Conservation (phyloP, 2,113 vertebrate genomes). For the Pavo muticus region DNA sequence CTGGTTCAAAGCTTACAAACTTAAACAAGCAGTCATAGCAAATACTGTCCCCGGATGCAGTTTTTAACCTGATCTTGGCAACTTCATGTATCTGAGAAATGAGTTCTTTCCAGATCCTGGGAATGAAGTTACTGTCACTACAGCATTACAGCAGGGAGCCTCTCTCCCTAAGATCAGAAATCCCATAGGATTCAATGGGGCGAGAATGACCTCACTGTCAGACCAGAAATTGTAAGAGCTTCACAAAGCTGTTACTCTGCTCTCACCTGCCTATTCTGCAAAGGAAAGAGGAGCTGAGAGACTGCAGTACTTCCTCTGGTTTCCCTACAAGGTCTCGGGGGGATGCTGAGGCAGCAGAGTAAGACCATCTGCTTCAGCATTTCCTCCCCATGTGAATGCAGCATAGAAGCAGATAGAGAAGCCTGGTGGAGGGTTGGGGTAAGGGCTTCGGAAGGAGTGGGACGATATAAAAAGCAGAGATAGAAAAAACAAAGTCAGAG, state of each 20-base stretch:
- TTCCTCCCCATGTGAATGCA: conserved; percentile 35
- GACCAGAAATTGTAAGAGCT: not conserved
- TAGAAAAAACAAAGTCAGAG: not conserved
- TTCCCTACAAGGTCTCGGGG: not conserved
- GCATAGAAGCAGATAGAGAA: conserved; percentile 26
- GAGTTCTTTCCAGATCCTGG: not conserved
- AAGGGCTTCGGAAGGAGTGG: conserved; percentile 21
- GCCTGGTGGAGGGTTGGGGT: not conserved
- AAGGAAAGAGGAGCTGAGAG: conserved; percentile 21
- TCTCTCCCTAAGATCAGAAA: not conserved
- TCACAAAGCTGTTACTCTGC: not conserved
- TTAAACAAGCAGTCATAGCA: not conserved
- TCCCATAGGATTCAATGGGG: not conserved
- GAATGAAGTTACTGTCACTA: not conserved
- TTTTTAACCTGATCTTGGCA: not conserved
- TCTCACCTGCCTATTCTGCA: not conserved
- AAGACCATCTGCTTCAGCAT: conserved; percentile 1
- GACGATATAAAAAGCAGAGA: not conserved
- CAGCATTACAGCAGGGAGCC: not conserved
- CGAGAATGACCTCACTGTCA: not conserved
- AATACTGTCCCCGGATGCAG: not conserved
- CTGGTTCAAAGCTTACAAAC: conserved; percentile 10
- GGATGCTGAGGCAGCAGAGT: not conserved
- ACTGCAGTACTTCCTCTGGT: conserved; percentile 22
- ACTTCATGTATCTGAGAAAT: not conserved